phyloP scores from a whole-genome alignment of 2,113 vertebrate genomes.

The Pristiophorus japonicus region DNA sequence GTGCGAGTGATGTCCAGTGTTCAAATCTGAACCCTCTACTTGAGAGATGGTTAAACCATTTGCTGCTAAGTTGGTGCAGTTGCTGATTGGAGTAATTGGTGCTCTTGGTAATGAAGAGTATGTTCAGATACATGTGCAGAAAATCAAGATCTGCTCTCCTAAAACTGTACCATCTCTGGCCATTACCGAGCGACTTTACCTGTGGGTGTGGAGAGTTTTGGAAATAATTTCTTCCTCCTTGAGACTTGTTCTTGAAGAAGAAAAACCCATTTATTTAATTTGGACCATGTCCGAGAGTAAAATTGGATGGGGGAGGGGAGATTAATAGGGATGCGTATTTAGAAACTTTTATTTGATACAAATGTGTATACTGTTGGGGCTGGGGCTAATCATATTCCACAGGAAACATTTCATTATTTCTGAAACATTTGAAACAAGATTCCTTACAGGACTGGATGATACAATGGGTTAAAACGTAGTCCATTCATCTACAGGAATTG shows the following conservation, averaged over 20 bases:
- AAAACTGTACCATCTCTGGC: neutral
- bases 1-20: neutral
- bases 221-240: neutral
- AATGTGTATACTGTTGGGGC: neutral
- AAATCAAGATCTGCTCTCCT: neutral
- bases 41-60: neutral
- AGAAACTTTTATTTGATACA: neutral
- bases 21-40: neutral
- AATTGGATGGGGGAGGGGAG: neutral
- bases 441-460: neutral
- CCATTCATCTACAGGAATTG: neutral
- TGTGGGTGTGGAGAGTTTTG: neutral
- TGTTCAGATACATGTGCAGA: neutral
- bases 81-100: neutral
- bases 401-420: neutral
- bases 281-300: neutral
- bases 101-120: neutral
- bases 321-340: neutral
- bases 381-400: neutral
- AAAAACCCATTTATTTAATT: neutral
- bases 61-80: neutral
- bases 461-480: neutral
- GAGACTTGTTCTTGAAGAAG: neutral
- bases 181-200: neutral
- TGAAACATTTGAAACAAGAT: neutral